Evolutionary conservation across 2,113 vertebrate genomes (phyloP).

Genomic region (Aythya baeri): DNA sequence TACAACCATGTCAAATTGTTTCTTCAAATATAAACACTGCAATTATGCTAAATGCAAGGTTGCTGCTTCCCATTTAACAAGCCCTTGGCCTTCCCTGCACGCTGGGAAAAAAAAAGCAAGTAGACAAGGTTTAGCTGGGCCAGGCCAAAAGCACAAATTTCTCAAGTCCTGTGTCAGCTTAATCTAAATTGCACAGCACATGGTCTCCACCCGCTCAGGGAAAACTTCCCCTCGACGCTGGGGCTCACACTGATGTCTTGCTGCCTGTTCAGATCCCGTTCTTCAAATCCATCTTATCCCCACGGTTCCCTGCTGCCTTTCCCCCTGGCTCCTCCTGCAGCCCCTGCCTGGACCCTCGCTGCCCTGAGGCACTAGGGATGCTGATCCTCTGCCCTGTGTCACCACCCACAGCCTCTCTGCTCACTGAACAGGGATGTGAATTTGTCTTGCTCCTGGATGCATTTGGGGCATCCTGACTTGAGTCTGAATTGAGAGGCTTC

Average conservation of each 20-base stretch:
- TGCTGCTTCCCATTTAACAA: background rate
- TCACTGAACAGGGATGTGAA: background rate
- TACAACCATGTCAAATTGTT: background rate
- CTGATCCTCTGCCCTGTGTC: background rate
- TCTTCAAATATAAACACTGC: background rate
- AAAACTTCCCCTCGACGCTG: background rate
- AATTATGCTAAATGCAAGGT: background rate
- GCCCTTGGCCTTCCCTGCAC: background rate
- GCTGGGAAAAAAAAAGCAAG: background rate
- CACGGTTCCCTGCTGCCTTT: background rate
- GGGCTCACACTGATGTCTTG: background rate
- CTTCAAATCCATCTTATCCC: background rate
- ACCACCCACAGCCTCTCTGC: background rate
- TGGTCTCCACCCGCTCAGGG: background rate
- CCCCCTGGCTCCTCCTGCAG: background rate
- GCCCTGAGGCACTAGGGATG: fast-evolving
- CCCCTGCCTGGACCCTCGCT: background rate
- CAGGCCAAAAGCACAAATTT: background rate
- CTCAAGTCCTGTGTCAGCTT: background rate
- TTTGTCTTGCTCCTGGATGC: background rate
- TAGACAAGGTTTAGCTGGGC: background rate
- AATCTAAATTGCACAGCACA: background rate
- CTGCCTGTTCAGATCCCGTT: background rate
- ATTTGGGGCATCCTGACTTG: background rate
- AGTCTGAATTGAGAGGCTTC: background rate